Evolutionary conservation across 1,140 invertebrate species (phyloP), one percentile per base, ranked within the genome.

Genomic region (Drosophila nasuta): DNA sequence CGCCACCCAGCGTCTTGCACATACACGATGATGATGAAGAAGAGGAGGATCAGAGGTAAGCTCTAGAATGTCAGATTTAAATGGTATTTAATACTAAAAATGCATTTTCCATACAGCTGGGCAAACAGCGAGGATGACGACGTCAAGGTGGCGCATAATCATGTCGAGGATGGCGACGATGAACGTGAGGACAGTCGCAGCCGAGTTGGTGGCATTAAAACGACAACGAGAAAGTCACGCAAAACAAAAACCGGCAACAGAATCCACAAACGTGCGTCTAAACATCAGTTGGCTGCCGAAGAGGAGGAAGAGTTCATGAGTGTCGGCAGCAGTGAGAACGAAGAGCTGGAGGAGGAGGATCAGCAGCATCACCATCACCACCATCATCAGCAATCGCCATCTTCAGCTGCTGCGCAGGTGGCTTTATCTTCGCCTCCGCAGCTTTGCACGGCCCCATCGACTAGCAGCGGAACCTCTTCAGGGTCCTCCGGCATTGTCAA

Each of bases 21-120:
- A 91, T 91, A 67, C 91, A 92, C 52, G 91, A 92, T 15, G 79
- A 91, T 13, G 87, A 91, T 5, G 89, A 92, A 3, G 90, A 90
- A 0, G 81, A 91, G 1, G 87, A 91, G 2, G 81, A 80, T 33
- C 71, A 59, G 13, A 6, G 65, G 69, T 74, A 49, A 60, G 59
- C 2, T 35, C 6, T 35, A 13, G 48, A n/a, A 33, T 13, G 1
- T 5, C 25, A n/a, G 20, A 54, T 43, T 64, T 33, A 28, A 54
- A 38, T 2, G 25, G 35, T 56, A 10, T 51, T 60, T 8, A 8
- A 57, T 28, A 11, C 6, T 28, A 2, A 15, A 25, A 2, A 63
- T 38, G 5, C 10, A 28, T 52, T 10, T 30, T 54, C 7, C 33
- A 41, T 54, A 1, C 8, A 75, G 72, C 4, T 75, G 73, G 68